Evolutionary conservation across 2,888 invertebrate species (phyloP).

Genomic region (Cantharis rufa): DNA sequence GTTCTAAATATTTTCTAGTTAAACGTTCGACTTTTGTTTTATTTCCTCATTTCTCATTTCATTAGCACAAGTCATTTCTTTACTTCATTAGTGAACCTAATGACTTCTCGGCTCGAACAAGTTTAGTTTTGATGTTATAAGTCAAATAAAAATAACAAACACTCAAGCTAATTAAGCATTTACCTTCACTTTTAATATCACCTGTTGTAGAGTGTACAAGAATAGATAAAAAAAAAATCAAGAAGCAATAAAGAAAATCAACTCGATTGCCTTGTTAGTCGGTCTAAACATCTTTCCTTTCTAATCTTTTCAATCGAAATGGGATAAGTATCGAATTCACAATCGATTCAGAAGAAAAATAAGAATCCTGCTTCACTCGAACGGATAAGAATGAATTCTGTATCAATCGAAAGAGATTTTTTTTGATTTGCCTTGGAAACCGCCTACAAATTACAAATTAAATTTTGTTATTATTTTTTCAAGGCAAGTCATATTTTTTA

Average conservation of each 20-base stretch:
- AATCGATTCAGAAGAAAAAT: neutral
- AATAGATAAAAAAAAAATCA: neutral
- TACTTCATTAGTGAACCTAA: neutral
- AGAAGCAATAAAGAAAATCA: neutral
- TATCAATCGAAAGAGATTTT: too few relatives aligned
- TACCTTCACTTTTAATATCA: conserved; percentile 1
- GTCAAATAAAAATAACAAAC: neutral
- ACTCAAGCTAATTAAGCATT: neutral
- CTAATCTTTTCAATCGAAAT: neutral
- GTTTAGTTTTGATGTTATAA: neutral
- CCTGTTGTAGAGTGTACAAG: neutral
- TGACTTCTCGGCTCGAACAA: neutral
- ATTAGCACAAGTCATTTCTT: neutral
- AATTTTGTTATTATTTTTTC: too few relatives aligned
- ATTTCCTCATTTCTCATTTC: neutral
- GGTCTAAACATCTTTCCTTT: neutral
- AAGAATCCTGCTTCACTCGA: too few relatives aligned
- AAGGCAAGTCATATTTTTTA: too few relatives aligned
- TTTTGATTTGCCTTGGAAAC: too few relatives aligned
- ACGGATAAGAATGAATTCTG: too few relatives aligned
- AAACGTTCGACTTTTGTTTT: neutral
- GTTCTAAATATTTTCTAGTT: neutral
- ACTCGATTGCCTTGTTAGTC: neutral
- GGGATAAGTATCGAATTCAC: neutral
- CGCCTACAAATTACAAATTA: too few relatives aligned